These are phyloP conservation scores for Rhinella marina DNA, from an alignment of 2,797 vertebrate species.

Conservation along the genomic window DNA sequence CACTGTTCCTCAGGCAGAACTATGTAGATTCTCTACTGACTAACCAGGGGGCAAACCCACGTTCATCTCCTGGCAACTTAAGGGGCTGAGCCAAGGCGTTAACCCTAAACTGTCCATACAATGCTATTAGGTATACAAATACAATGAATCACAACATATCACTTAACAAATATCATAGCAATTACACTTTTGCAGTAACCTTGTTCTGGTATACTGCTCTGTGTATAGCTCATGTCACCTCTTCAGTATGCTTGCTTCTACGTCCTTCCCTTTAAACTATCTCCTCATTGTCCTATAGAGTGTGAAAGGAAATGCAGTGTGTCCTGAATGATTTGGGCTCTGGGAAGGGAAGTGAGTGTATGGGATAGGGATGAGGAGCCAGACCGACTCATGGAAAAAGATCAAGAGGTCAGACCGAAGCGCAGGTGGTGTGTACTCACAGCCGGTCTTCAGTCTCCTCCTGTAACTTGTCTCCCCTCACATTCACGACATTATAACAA, in stretches of 20 bases:
- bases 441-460: not conserved
- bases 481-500: not conserved
- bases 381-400: conserved; percentile 11
- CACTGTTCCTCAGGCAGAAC: no score
- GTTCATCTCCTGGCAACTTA: no score
- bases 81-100: no score
- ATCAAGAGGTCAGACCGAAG: conserved; percentile 38
- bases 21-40: no score
- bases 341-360: conserved; percentile 41
- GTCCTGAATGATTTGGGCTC: conserved; percentile 14
- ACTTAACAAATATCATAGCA: no score
- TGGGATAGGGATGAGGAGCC: conserved; percentile 9
- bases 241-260: not conserved
- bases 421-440: conserved; percentile 25
- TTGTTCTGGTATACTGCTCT: no score
- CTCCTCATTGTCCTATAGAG: conserved; percentile 9
- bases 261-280: conserved; percentile 15
- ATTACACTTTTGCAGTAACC: no score
- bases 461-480: conserved; percentile 4
- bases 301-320: conserved; percentile 19
- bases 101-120: no score
- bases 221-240: not conserved
- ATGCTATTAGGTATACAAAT: no score
- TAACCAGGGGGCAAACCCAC: no score
- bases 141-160: no score